Evolutionary conservation across 2,113 vertebrate species (phyloP), one percentile per base, ranked within the genome.

Genomic region (Galeopterus variegatus): DNA sequence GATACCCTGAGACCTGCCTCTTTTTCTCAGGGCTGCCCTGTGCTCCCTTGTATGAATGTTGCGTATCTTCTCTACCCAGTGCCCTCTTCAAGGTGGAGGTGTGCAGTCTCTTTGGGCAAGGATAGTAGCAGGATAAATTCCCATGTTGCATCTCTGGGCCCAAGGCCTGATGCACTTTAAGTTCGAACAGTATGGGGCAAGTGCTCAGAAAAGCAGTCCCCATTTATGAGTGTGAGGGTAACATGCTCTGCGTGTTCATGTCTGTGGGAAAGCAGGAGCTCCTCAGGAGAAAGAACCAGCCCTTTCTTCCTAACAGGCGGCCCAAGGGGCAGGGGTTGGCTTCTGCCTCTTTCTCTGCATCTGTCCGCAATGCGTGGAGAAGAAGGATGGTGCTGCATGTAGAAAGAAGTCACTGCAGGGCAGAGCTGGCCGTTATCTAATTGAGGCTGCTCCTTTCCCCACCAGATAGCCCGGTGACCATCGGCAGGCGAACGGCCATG

Each of bases 401-500:
- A 12, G 23, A 62, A 56, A 15, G 45, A 56, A 48, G 31, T 5
- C 0, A 0, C 72, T 12, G 3, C 50, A 58, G 58, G 23, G 9
- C 67, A 48, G 8, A 28, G 41, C 36, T 18, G 26, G 33, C 17
- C 54, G 23, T 23, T 56, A 13, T 6, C 50, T 9, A 8, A 52
- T 48, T 7, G 11, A 41, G 17, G 36, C 9, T 1, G 4, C 26
- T 41, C 36, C 23, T 92, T 69, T 83, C 77, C 48, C 81, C 48
- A 28, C 45, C 88, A 97, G 96, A 98, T 3, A 96, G 98, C 76
- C 77, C 81, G 17, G 56, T 96, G 79, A 82, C 86, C 93, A 95
- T 93, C 33, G 73, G 77, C 82, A 95, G 52, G 82, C 73, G n/a
- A 28, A 36, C 8, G 1, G 94, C 82, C 24, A 1, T 97, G 73